Evolutionary conservation across 2,888 invertebrate genomes (phyloP), one percentile per base, ranked within the genome.

Genomic region (Epirrhoe alternata): DNA sequence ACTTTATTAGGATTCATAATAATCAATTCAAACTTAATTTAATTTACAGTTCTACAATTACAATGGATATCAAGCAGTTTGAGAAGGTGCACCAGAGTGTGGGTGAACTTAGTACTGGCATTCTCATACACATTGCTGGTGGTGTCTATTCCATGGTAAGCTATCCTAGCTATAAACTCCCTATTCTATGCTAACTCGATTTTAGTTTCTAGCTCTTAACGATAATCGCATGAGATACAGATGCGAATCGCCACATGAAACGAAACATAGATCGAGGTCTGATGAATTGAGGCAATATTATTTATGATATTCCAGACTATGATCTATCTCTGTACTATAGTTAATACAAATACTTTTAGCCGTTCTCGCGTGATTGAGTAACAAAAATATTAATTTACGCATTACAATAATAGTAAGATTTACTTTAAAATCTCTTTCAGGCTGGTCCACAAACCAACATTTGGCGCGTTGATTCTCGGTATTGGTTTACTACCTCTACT

Each of bases 61-160:
- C 82, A 81, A 2, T 93, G 92, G 92, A 79, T 93, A 69, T 92
- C 94, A 5, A 86, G 83, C 69, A 87, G 77, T 58, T 77, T 93
- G n/a, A 82, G 88, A 63, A 77, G 89, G 17, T 89, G 91, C 65
- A 82, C 90, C 5, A 81, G 92, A 70, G 69, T 89, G 17, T 92
- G 92, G 90, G 79, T 87, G 49, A 93, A 89, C 73, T 80, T 93
- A n/a, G 83, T 92, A 0, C 69, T 93, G n/a, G 86, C 92, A 4
- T 89, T 90, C 71, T 90, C 92, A 0, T 92, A 92, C 66, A 93
- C 93, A 5, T 71, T 93, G 6, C 77, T 92, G 38, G 75, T 94
- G 30, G 84, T 92, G 65, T 87, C 93, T 12, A 64, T 92, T 61
- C 92, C 93, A 12, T 94, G 94, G 94, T 92, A 71, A 88, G 88